Base-by-base conservation (phyloP, 64 coral and sea anemone genomes). In the Actinia equina region DNA sequence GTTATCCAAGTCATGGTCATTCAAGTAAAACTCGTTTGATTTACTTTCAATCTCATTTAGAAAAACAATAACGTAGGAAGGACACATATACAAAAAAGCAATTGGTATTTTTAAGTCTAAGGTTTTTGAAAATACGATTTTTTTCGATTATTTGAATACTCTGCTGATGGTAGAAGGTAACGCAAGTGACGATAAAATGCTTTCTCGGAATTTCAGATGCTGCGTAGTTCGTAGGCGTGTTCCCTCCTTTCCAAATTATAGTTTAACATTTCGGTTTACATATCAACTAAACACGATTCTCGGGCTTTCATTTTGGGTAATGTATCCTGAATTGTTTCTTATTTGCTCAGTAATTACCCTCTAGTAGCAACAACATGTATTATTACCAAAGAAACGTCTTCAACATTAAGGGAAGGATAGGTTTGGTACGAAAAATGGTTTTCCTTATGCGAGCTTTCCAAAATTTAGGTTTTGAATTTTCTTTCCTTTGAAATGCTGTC, bases 201-300 rank as follows among this genome's bases (percentile, higher is more conserved):
- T 74, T 74, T 74, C 69, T 74, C 41, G 69, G 69, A 74, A 74
- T 74, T 74, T 74, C 25, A 74, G 27, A 41, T 37, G 69, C 25
- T 74, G 19, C 22, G 69, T 5, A 41, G 26, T 14, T 25, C 26
- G n/a, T 37, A 74, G 69, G 69, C 27, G 69, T 74, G 69, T 74
- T 23, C 69, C 25, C 25, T 74, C 69, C 11, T 74, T 27, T 41
- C 26, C 69, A 74, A 74, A 71, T 42, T 26, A 41, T 18, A 71
- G 2, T n/a, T 27, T 30, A 74, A 74, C 25, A 41, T 74, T 74
- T 74, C 69, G 13, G 5, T 74, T 30, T 30, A 74, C 69, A 8
- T 74, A 30, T 13, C 25, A 74, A 14, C n/a, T 74, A 30, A 41
- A 74, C 20, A 30, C 25, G 69, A 1, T 74, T 74, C 27, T 30